A percentile compares a stretch with the other conserved stretches of the same genome.
Conservation (phyloP, 2,888 invertebrate species). For the Agrotis clavis region DNA sequence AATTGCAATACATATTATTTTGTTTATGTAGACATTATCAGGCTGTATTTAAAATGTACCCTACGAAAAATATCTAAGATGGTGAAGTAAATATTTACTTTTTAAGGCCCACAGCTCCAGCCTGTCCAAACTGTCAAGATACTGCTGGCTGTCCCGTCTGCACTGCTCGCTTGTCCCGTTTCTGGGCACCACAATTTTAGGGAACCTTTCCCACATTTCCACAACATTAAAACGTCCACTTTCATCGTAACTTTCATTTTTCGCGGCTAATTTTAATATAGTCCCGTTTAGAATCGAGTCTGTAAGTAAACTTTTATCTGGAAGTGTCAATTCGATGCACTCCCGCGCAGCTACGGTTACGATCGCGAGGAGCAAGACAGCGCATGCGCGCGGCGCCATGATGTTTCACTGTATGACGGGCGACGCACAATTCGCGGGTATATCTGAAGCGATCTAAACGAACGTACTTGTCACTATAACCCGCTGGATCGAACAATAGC, state of each 20-base stretch:
- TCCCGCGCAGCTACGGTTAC: conserved; percentile 80
- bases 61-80: neutral
- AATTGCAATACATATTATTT: neutral
- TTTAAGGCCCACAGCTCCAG: conserved; percentile 90
- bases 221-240: conserved; percentile 79
- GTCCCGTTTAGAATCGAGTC: conserved; percentile 82
- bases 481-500: conserved; percentile 68
- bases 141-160: conserved; percentile 82
- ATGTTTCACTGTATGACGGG: conserved; percentile 79
- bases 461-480: conserved; percentile 62
- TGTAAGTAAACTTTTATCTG: conserved; percentile 77
- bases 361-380: conserved; percentile 73
- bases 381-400: conserved; percentile 88
- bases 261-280: conserved; percentile 76
- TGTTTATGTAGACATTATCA: neutral
- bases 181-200: conserved; percentile 85
- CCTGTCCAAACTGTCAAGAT: conserved; percentile 80
- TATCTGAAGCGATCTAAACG: conserved; percentile 66
- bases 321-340: conserved; percentile 85
- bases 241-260: conserved; percentile 77
- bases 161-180: conserved; percentile 88
- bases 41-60: neutral
- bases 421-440: conserved; percentile 70
- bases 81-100: conserved; percentile 82
- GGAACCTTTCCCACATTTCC: conserved; percentile 84